Percentiles rank a stretch among this genome's conserved stretches.
phyloP scores from a whole-genome alignment of 2,113 vertebrate species.

The Tor tambroides region DNA sequence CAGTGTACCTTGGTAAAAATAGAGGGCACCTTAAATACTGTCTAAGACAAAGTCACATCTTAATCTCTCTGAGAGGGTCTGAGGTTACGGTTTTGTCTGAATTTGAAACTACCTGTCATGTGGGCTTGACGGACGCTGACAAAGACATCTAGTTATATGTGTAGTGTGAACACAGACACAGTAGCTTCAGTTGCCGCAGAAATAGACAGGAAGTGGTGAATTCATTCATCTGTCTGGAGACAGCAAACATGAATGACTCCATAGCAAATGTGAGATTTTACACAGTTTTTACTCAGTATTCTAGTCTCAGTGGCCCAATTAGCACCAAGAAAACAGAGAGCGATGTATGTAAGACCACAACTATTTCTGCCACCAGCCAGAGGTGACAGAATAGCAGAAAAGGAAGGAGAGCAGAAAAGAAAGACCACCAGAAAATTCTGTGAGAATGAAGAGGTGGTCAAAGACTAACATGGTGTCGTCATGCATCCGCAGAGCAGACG shows the following conservation, averaged over 20 bases:
- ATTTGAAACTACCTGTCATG: background rate
- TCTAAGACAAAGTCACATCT: background rate
- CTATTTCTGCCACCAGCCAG: constrained; percentile 15
- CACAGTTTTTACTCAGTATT: background rate
- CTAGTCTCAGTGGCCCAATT: background rate
- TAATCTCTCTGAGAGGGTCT: background rate
- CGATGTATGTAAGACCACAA: background rate
- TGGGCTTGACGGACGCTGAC: background rate
- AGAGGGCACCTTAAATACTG: background rate
- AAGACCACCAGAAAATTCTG: constrained; percentile 11
- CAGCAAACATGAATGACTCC: background rate
- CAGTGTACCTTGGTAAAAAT: too few species aligned
- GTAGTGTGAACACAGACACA: background rate
- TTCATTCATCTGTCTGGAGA: constrained; percentile 4
- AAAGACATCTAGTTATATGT: background rate
- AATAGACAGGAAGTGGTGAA: background rate
- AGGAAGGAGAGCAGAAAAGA: background rate
- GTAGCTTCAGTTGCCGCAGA: background rate
- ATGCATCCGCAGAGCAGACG: background rate
- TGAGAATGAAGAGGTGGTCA: constrained; percentile 10
- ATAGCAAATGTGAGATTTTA: constrained; percentile 6
- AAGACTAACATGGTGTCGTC: background rate
- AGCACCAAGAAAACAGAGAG: constrained; percentile 2
- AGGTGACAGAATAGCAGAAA: constrained; percentile 6
- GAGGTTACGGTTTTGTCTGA: background rate